Percentiles rank a stretch among this genome's conserved stretches.
phyloP scores from a whole-genome alignment of 2,888 invertebrate species.

The Arge pagana region DNA sequence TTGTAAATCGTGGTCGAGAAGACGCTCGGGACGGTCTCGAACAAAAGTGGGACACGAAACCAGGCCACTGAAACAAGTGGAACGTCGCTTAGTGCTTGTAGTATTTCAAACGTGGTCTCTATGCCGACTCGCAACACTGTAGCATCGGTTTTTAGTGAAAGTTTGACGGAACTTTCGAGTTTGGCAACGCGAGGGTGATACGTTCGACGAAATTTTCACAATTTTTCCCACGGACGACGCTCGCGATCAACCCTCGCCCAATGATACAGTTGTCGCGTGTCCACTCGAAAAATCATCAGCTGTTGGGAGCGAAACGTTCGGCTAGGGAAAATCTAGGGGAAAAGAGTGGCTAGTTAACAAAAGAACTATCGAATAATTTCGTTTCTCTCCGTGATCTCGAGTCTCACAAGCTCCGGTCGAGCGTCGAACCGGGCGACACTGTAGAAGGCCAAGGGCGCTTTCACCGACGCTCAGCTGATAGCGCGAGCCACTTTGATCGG shows the following conservation, averaged over 20 bases:
- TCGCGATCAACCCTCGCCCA: too few relatives aligned
- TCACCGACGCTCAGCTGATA: constrained; percentile 17
- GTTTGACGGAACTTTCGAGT: constrained; percentile 52
- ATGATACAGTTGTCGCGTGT: too few relatives aligned
- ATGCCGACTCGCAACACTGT: constrained; percentile 2
- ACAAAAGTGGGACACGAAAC: constrained; percentile 55
- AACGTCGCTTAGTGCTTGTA: constrained; percentile 50
- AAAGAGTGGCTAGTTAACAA: too few relatives aligned
- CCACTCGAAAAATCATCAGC: too few relatives aligned
- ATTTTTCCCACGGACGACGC: too few relatives aligned
- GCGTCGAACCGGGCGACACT: neutral
- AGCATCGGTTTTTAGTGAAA: constrained; percentile 49
- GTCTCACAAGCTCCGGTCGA: neutral
- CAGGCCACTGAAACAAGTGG: constrained; percentile 59
- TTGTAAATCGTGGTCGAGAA: constrained; percentile 39
- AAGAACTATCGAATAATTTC: too few relatives aligned
- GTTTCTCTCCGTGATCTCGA: neutral
- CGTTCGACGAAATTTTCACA: too few relatives aligned
- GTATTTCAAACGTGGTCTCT: constrained; percentile 23
- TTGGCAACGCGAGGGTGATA: constrained; percentile 37
- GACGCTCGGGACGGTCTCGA: constrained; percentile 36
- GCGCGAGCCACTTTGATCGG: neutral
- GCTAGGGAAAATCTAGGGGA: too few relatives aligned
- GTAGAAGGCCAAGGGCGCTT: constrained; percentile 14
- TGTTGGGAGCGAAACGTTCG: too few relatives aligned